These are phyloP conservation scores for Flexamia atlantica DNA, from an alignment of 2,888 invertebrate genomes.

Conservation along the genomic window DNA sequence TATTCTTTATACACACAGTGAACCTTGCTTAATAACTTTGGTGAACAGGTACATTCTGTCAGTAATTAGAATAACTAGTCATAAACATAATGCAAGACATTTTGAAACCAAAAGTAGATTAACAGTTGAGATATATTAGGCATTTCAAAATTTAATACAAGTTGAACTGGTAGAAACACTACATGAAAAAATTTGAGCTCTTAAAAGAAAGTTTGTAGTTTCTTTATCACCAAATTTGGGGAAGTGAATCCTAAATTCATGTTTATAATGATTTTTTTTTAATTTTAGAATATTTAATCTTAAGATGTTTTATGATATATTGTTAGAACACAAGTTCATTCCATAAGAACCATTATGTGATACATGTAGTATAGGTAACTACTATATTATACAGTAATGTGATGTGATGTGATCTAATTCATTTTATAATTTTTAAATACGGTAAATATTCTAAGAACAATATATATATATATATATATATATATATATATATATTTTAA, in stretches of 20 bases:
- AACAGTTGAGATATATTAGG: neutral
- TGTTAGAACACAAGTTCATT: neutral
- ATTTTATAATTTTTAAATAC: no score
- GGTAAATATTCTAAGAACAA: no score
- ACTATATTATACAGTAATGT: no score
- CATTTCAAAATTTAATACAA: no score
- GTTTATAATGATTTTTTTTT: neutral
- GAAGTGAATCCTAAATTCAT: neutral
- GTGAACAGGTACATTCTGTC: conserved; percentile 20
- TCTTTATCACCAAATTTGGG: neutral
- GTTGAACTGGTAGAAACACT: no score
- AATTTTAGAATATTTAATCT: neutral
- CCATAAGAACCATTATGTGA: no score
- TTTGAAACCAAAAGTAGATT: neutral
- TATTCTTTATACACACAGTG: neutral
- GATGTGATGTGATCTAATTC: no score
- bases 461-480: no score
- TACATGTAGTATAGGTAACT: no score
- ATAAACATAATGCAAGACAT: neutral
- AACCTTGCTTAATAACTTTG: neutral
- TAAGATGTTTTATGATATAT: neutral
- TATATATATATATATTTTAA: no score
- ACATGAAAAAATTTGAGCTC: neutral
- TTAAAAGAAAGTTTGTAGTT: neutral
- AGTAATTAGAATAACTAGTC: neutral